Conservation (phyloP, 2,113 vertebrate genomes). For the Ciconia boyciana region DNA sequence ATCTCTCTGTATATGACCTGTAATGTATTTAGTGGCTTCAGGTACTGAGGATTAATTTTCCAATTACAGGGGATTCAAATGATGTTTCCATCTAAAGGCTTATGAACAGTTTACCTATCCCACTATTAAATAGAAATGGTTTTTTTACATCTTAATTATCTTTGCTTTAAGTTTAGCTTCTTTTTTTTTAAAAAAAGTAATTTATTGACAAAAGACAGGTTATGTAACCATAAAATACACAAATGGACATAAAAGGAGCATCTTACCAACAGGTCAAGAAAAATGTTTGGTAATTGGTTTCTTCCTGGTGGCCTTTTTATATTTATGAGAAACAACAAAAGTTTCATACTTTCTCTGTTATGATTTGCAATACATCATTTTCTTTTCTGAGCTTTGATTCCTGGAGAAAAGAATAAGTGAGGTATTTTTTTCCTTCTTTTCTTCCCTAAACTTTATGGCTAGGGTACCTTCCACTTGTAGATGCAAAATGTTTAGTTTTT, state of each 20-base stretch:
- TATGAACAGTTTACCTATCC: not conserved
- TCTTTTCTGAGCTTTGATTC: not conserved
- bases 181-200: not conserved
- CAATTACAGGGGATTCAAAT: not conserved
- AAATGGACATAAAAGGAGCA: not conserved
- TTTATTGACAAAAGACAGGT: not conserved
- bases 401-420: not conserved
- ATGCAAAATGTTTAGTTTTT: not conserved
- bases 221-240: not conserved
- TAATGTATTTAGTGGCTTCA: not conserved
- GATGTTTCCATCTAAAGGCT: not conserved
- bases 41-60: not conserved
- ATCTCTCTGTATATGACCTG: not conserved
- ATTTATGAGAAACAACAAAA: not conserved
- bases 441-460: not conserved
- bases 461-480: not conserved
- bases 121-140: not conserved
- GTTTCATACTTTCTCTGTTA: not conserved
- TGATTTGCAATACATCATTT: not conserved
- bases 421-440: not conserved
- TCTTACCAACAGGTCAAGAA: not conserved
- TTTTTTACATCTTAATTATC: not conserved
- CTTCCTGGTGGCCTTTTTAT: not conserved
- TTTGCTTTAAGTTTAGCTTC: not conserved
- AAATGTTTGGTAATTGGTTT: not conserved